Base-by-base conservation (phyloP, 2,113 vertebrate species). In the Nothobranchius furzeri region DNA sequence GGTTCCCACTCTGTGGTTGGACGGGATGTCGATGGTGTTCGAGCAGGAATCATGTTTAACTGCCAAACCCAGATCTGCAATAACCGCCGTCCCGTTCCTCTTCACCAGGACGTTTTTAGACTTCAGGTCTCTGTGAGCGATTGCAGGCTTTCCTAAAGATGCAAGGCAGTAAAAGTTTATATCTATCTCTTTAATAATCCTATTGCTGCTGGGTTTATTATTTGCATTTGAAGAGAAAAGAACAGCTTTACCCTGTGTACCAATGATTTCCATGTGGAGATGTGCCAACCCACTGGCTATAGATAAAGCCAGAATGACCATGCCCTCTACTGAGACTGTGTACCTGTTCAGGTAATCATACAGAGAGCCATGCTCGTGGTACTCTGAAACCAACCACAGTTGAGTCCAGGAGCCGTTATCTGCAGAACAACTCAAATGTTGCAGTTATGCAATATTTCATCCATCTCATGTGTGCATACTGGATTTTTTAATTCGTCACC, bases 331-430 rank as follows among this genome's bases (percentile, higher is more conserved):
- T 0, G 96, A 95, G 68, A 99, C 92, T 0, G 94, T 93, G 79
- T 94, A 95, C 30, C 95, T 91, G 88, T 96, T 98, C 86, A 99
- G 92, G 92, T 96, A 97, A 85, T 99, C 98, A 0, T 95, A 99
- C 59, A 99, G 91, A 3, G 98, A 99, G 9, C 98, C 98, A 1
- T 96, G 94, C 70, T 99, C 96, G 1, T 99, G 96, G 89, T 96
- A 99, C 88, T 99, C 98, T 0, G 96, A 98, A 52, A 99, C 96
- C 13, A 99, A 94, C 98, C 98, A 99, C n/a, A 99, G 95, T 85
- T 99, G 96, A 1, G 98, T 99, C 97, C 98, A 98, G 0, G 95
- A 97, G 52, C 97, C 96, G 0, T 96, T 99, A 91, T 99, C 97
- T 99, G 40, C 53, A 85, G 68, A 30, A 80, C 37, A 20, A 37